A percentile compares a stretch with the other conserved stretches of the same genome.
phyloP scores from a whole-genome alignment of 1,140 invertebrate species.

The Lucilia sericata region DNA sequence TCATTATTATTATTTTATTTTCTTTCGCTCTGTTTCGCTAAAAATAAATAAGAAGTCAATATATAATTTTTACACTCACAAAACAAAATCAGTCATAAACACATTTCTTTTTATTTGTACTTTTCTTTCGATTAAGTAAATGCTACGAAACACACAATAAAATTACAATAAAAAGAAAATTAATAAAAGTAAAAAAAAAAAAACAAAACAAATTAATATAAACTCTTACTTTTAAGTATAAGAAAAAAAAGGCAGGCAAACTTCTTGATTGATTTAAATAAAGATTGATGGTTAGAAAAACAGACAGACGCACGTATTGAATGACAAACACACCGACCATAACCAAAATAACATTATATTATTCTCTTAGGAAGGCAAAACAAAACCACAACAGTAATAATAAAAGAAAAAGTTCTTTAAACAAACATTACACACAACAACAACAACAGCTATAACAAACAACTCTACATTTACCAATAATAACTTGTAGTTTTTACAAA shows the following conservation, averaged over 20 bases:
- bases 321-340: neutral
- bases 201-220: neutral
- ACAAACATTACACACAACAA: neutral
- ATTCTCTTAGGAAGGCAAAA: neutral
- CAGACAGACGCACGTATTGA: neutral
- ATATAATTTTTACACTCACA: neutral
- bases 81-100: neutral
- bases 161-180: conserved; percentile 26
- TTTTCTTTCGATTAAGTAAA: conserved; percentile 16
- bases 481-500: neutral
- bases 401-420: neutral
- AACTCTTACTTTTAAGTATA: conserved; percentile 27
- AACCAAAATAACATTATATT: neutral
- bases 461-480: neutral
- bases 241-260: neutral
- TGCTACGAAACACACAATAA: conserved; percentile 26
- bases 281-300: neutral
- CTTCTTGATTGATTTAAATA: neutral
- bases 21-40: neutral
- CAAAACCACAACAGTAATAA: neutral
- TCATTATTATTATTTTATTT: conserved; percentile 13
- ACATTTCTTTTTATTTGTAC: neutral
- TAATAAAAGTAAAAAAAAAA: neutral
- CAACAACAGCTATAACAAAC: neutral
- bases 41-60: conserved; percentile 10